Evolutionary conservation across 2,888 invertebrate genomes (phyloP).

Genomic region (Chloroclysta siterata): DNA sequence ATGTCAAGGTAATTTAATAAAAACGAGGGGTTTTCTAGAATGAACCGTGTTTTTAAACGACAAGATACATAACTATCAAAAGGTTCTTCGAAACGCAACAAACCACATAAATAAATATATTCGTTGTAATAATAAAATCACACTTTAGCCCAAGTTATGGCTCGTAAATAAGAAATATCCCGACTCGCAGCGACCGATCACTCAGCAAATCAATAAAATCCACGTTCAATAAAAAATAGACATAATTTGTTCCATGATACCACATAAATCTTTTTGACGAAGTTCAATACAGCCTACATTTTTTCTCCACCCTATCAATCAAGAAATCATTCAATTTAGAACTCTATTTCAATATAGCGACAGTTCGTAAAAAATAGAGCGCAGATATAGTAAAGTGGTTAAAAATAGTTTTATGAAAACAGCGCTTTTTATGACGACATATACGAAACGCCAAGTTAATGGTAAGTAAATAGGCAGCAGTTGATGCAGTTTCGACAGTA

Average conservation of each 20-base stretch:
- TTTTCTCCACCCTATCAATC: slow-evolving; percentile 2
- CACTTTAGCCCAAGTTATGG: slow-evolving; percentile 40
- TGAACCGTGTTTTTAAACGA: background rate
- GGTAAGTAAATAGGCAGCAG: slow-evolving; percentile 44
- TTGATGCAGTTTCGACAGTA: slow-evolving; percentile 37
- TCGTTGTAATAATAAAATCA: slow-evolving; percentile 41
- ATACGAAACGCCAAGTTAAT: slow-evolving; percentile 59
- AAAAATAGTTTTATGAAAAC: slow-evolving; percentile 66
- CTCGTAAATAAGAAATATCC: slow-evolving; percentile 40
- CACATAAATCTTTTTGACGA: slow-evolving; percentile 64
- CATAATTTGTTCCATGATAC: slow-evolving; percentile 55
- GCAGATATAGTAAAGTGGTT: slow-evolving; percentile 30
- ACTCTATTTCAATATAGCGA: slow-evolving; percentile 17
- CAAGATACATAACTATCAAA: background rate
- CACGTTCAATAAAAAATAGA: slow-evolving; percentile 50
- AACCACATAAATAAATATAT: slow-evolving; percentile 32
- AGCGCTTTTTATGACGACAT: slow-evolving; percentile 60
- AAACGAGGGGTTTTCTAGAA: too few species aligned
- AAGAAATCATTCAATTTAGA: slow-evolving; percentile 20
- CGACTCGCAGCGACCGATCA: slow-evolving; percentile 37
- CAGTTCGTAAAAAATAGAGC: slow-evolving; percentile 3
- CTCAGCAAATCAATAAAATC: slow-evolving; percentile 45
- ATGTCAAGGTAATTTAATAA: too few species aligned
- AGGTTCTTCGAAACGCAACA: slow-evolving; percentile 21
- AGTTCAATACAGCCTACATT: slow-evolving; percentile 42